Base-by-base conservation (phyloP, 2,888 invertebrate species). In the Choristoneura rosaceana region DNA sequence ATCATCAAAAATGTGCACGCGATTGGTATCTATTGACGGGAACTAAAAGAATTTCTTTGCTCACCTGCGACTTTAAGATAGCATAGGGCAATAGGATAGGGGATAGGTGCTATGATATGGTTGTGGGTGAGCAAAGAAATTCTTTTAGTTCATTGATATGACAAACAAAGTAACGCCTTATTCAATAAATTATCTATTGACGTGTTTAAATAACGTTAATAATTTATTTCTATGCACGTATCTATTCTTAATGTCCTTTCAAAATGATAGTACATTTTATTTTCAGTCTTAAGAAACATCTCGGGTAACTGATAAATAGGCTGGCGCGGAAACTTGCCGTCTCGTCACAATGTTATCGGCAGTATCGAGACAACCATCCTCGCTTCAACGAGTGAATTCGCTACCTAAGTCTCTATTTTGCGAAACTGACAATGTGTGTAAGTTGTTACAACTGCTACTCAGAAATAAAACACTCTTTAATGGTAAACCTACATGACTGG, bases 331-430 rank as follows among this genome's bases (percentile, higher is more conserved):
- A 62, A 62, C 43, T 43, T 25, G 62, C 17, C 62, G 7, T 17
- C 59, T 59, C 59, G 7, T 45, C 61, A 12, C 62, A 62, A 55
- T 25, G 55, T 12, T 55, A 10, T 55, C 25, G 45, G 10, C 45
- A 52, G 52, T 43, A 62, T 62, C 43, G 45, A 62, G 45, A 62
- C 45, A 43, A 25, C 62, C 25, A 25, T 62, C 14, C 33, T 45
- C 52, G 45, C 62, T 5, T 43, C 14, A 62, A 33, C 4, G 45
- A 25, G 33, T 25, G 14, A 14, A 33, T 62, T 45, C 45, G 33
- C 14, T 45, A 25, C 25, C 8, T 38, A 9, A 17, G 62, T 45
- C 43, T 62, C 45, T 43, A 43, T 62, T 45, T 25, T 45, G 43
- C 14, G 8, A 25, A 62, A 62, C 9, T 25, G 55, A 55, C 55